phyloP scores from a whole-genome alignment of 2,888 invertebrate species.

The Scaptodrosophila latifasciaeformis region DNA sequence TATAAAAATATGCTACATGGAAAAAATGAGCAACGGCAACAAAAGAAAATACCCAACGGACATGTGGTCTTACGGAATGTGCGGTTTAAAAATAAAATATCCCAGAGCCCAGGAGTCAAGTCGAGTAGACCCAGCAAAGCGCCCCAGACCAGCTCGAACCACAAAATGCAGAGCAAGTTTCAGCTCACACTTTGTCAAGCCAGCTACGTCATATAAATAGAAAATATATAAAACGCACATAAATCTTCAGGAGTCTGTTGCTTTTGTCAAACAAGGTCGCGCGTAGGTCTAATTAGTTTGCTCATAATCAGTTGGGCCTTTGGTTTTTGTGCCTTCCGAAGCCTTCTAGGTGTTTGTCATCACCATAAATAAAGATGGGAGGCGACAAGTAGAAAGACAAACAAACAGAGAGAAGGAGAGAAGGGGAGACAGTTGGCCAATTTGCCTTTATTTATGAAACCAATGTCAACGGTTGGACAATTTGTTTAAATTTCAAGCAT shows the following conservation, averaged over 20 bases:
- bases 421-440: constrained; percentile 22
- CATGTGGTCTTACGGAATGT: constrained; percentile 51
- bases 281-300: constrained; percentile 37
- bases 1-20: not conserved
- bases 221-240: too few species aligned
- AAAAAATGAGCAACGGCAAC: not conserved
- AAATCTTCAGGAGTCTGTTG: not conserved
- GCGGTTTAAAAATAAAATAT: constrained; percentile 59
- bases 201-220: too few species aligned
- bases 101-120: constrained; percentile 12
- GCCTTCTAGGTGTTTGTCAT: constrained; percentile 37
- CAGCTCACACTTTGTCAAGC: too few species aligned
- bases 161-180: not conserved
- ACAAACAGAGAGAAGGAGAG: constrained; percentile 21
- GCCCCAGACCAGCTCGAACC: too few species aligned
- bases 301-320: not conserved
- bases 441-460: constrained; percentile 54
- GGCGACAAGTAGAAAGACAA: constrained; percentile 21
- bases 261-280: constrained; percentile 2
- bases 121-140: not conserved
- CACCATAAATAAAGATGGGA: constrained; percentile 16
- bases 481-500: constrained; percentile 62
- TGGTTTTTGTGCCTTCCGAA: too few species aligned
- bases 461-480: constrained; percentile 38
- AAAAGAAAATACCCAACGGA: constrained; percentile 48